These are phyloP conservation scores for Merodon equestris DNA, from an alignment of 2,888 invertebrate species.

Conservation along the genomic window DNA sequence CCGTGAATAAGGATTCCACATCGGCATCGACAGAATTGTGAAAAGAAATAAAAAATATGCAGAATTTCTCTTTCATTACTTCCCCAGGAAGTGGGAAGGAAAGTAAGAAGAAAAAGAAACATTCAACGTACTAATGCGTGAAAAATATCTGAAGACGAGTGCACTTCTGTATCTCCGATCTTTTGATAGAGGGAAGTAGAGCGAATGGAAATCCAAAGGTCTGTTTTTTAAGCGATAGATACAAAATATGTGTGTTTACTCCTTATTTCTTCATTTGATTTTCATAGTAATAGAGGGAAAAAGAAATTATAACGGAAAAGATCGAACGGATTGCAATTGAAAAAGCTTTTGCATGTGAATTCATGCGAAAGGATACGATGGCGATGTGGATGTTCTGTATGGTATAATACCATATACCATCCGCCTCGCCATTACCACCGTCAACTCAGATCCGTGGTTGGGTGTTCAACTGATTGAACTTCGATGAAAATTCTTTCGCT, in stretches of 20 bases:
- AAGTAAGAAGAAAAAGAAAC: conserved; percentile 9
- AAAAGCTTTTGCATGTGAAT: conserved; percentile 21
- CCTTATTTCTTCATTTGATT: too few species aligned
- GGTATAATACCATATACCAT: conserved; percentile 23
- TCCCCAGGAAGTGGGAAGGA: conserved; percentile 12
- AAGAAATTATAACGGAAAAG: neutral
- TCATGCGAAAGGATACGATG: conserved; percentile 31
- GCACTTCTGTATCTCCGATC: conserved; percentile 42
- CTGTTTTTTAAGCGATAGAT: conserved; percentile 3
- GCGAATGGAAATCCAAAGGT: conserved; percentile 41
- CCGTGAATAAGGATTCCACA: neutral
- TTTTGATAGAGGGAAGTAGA: conserved; percentile 36
- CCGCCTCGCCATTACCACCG: neutral
- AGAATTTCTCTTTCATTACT: conserved; percentile 21
- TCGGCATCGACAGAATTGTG: too few species aligned
- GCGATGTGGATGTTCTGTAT: conserved; percentile 15
- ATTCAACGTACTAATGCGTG: conserved; percentile 26
- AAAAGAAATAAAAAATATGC: too few species aligned
- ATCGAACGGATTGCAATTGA: conserved; percentile 15
- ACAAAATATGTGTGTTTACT: neutral
- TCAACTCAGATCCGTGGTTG: neutral
- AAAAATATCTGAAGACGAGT: conserved; percentile 26
- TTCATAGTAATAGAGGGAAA: neutral
- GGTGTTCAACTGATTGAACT: conserved; percentile 41
- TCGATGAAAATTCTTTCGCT: conserved; percentile 14